Evolutionary conservation across 2,113 vertebrate genomes (phyloP).

Genomic region (Ctenomys sociabilis): DNA sequence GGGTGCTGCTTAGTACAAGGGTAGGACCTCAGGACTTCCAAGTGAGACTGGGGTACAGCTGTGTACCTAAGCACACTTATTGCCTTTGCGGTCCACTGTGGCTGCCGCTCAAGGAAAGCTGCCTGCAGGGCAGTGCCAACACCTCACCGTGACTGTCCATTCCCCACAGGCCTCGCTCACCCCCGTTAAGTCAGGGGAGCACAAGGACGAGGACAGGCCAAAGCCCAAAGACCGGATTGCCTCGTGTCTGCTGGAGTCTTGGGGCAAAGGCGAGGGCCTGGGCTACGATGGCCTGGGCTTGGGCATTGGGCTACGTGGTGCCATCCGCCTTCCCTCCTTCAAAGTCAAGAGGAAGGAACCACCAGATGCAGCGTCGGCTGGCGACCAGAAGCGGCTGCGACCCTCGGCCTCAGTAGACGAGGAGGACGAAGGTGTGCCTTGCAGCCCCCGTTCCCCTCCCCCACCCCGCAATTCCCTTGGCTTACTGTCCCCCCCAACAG

Average conservation of each 20-base stretch:
- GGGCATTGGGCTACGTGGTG: slow-evolving; percentile 94
- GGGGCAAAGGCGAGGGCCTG: slow-evolving; percentile 97
- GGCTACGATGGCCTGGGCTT: slow-evolving; percentile 96
- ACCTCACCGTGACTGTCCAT: rapidly evolving
- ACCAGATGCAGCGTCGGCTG: slow-evolving; percentile 90
- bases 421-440: slow-evolving; percentile 94
- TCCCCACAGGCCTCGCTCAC: slow-evolving; percentile 91
- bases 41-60: neutral
- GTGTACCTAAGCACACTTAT: rapidly evolving
- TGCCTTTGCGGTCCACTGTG: neutral
- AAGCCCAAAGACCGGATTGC: slow-evolving; percentile 95
- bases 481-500: slow-evolving; percentile 74
- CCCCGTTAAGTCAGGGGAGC: slow-evolving; percentile 94
- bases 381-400: slow-evolving; percentile 95
- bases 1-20: neutral
- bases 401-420: slow-evolving; percentile 95
- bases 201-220: slow-evolving; percentile 93
- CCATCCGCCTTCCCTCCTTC: slow-evolving; percentile 97
- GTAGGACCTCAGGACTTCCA: neutral
- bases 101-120: neutral
- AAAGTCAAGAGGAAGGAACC: slow-evolving; percentile 99
- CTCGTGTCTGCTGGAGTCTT: slow-evolving; percentile 95
- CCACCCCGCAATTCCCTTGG: neutral
- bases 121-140: rapidly evolving
- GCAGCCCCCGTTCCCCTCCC: rapidly evolving